Evolutionary conservation across 2,113 vertebrate genomes (phyloP).

Genomic region (Caranx ignobilis): DNA sequence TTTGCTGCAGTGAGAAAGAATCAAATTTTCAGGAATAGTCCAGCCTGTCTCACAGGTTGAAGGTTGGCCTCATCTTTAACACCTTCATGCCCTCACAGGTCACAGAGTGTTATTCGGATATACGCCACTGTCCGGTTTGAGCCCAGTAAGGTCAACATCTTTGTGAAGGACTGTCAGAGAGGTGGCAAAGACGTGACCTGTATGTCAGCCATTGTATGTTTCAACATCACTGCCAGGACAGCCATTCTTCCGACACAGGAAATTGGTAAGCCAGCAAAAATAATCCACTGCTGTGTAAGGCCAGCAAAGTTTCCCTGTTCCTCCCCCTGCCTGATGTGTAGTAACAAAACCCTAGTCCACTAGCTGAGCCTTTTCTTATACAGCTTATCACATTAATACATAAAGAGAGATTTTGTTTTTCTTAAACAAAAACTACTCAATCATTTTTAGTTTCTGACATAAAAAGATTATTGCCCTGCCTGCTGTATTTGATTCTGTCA

Average conservation of each 20-base stretch:
- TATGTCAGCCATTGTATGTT: conserved; percentile 92
- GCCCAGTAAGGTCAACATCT: conserved; percentile 95
- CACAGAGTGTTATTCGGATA: conserved; percentile 91
- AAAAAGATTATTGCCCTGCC: neutral
- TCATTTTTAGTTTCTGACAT: neutral
- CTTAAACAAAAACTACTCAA: neutral
- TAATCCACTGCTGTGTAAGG: conserved; percentile 42
- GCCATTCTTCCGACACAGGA: conserved; percentile 83
- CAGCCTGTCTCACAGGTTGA: neutral
- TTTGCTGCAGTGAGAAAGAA: neutral
- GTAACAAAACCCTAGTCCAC: conserved; percentile 3
- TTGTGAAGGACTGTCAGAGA: conserved; percentile 93
- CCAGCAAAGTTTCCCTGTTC: conserved; percentile 11
- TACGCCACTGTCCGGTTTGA: conserved; percentile 90
- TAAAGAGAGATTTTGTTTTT: neutral
- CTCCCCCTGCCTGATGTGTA: neutral
- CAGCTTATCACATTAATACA: neutral
- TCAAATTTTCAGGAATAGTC: neutral
- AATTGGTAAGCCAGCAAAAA: conserved; percentile 86
- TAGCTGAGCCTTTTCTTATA: neutral
- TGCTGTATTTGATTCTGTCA: neutral
- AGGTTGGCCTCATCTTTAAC: neutral
- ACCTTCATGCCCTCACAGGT: conserved; percentile 83
- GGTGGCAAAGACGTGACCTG: conserved; percentile 94
- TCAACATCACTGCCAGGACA: conserved; percentile 90